Base-by-base conservation (phyloP, 2,888 invertebrate genomes). In the Lepidochitona cinerea region DNA sequence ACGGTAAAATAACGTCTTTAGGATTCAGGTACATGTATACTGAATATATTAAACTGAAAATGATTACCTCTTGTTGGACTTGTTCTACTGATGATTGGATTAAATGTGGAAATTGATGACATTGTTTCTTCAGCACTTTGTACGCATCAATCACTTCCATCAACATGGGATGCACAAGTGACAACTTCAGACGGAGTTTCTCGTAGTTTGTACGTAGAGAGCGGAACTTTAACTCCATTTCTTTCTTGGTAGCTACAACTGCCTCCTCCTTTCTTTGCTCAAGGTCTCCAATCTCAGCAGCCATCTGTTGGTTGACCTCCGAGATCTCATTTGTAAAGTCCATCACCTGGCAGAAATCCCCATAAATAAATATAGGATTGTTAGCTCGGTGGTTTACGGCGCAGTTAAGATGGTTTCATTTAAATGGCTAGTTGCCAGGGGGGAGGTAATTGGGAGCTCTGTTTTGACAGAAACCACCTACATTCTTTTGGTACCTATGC, bases 141-240 rank as follows among this genome's bases (percentile, higher is more conserved):
- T 84, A 84, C 0, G 83, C 78, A 32, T 79, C 75, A 35, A 81
- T 78, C 59, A 87, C 77, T 53, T 80, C 73, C 7, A 79, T 75
- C 59, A 85, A 77, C 29, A 78, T 73, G 6, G 83, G 77, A 33
- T 78, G 73, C 23, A 86, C 68, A 0, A 72, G 49, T 32, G 68
- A 36, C 12, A 83, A 67, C 59, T 73, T 75, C 59, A 77, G 75
- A 65, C 77, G 71, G 41, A 84, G 68, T 9, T 53, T 59, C 32
- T 70, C 69, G 70, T 83, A 79, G 52, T 72, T 78, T n/a, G 68
- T 76, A 37, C 82, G 79, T 37, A 83, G 54, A 2, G 66, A 23
- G 72, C 74, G 3, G 64, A 81, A 75, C 59, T 78, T 75, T 6
- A 71, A 66, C n/a, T 72, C 71, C 23, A 76, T 71, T 54, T 77